Percentiles rank a stretch among this genome's conserved stretches.
These are phyloP conservation scores for Cephalopholis sonnerati DNA, from an alignment of 2,113 vertebrate species.

Conservation along the genomic window DNA sequence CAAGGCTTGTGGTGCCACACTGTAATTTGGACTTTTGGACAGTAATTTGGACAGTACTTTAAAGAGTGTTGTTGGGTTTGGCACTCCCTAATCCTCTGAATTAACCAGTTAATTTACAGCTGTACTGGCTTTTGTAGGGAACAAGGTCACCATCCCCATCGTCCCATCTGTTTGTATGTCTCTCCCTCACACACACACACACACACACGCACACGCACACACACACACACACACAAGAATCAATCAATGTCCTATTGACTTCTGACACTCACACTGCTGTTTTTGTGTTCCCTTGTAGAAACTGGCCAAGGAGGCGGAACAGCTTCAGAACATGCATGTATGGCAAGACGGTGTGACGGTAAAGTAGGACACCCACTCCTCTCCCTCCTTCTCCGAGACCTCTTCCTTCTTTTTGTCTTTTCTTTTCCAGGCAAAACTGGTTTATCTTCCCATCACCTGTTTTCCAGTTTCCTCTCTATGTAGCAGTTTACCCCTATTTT, in stretches of 20 bases:
- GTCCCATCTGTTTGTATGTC: slow-evolving; percentile 7
- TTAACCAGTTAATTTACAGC: slow-evolving; percentile 34
- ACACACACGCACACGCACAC: slow-evolving; percentile 12
- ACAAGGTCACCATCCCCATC: slow-evolving; percentile 21
- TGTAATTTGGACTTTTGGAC: slow-evolving; percentile 1
- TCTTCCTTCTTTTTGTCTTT: slow-evolving; percentile 29
- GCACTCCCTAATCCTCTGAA: slow-evolving; percentile 1
- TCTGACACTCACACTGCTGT: slow-evolving; percentile 62
- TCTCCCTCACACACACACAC: not conserved
- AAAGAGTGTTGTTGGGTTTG: slow-evolving; percentile 26
- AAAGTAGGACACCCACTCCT: slow-evolving; percentile 78
- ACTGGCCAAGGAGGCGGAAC: slow-evolving; percentile 92
- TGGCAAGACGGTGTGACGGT: slow-evolving; percentile 98
- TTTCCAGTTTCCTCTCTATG: slow-evolving; percentile 30
- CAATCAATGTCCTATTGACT: slow-evolving; percentile 46
- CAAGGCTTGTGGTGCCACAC: not conserved
- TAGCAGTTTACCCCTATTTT: not conserved
- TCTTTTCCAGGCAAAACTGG: slow-evolving; percentile 40
- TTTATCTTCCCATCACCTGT: slow-evolving; percentile 15
- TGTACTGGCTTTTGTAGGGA: slow-evolving; percentile 7
- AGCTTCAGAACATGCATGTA: slow-evolving; percentile 92
- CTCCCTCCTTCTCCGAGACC: slow-evolving; percentile 45
- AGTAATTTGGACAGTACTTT: not conserved
- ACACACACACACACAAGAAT: slow-evolving; percentile 9
- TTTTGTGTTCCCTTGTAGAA: slow-evolving; percentile 85